Conservation (phyloP, 2,888 invertebrate genomes). For the Serripes groenlandicus region DNA sequence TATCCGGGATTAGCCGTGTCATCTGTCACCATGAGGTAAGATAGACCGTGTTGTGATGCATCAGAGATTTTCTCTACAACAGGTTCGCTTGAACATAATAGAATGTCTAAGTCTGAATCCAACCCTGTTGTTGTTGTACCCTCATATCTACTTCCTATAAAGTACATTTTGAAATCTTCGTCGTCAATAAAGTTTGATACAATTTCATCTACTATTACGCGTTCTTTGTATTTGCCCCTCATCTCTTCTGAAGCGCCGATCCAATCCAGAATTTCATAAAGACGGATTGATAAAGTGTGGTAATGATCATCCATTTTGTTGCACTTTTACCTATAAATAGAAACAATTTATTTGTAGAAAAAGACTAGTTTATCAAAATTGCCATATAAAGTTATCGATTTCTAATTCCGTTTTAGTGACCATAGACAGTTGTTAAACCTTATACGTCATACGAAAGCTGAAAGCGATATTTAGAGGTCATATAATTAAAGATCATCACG, state of each 20-base stretch:
- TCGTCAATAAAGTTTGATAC: not conserved
- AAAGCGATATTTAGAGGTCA: no score
- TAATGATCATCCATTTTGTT: no score
- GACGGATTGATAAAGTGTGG: not conserved
- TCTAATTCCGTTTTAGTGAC: no score
- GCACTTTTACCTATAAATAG: no score
- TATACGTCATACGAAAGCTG: no score
- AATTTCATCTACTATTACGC: not conserved
- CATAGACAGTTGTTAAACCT: no score
- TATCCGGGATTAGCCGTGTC: slow-evolving; percentile 6
- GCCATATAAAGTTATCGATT: no score
- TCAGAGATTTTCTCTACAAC: not conserved
- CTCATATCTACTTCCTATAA: not conserved
- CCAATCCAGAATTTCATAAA: not conserved
- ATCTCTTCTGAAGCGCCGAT: not conserved
- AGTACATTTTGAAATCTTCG: not conserved
- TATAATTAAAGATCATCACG: no score
- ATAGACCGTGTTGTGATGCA: not conserved
- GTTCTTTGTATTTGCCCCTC: not conserved
- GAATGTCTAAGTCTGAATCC: not conserved
- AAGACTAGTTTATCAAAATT: no score
- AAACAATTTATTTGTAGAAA: no score
- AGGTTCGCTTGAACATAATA: not conserved
- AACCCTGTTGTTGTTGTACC: not conserved
- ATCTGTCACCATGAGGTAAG: not conserved